Evolutionary conservation across 2,113 vertebrate genomes (phyloP).

Genomic region (Sialia sialis): DNA sequence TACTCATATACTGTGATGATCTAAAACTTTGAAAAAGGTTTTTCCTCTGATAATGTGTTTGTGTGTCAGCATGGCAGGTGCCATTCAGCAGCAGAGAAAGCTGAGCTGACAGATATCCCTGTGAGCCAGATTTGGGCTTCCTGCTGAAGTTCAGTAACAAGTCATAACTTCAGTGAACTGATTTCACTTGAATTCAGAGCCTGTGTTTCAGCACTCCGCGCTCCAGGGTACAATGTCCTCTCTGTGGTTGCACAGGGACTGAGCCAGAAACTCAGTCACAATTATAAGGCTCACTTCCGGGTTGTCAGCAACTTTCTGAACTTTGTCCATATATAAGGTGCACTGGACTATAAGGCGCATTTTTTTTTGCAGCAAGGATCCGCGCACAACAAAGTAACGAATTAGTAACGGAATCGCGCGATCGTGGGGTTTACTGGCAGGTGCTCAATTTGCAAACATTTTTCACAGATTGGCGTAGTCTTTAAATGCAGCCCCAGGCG

Average conservation of each 20-base stretch:
- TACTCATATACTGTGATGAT: accelerated
- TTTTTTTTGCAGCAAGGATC: too few species aligned
- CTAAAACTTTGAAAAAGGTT: neutral
- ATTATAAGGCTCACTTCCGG: too few species aligned
- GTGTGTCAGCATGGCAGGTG: neutral
- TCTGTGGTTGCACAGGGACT: neutral
- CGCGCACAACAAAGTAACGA: too few species aligned
- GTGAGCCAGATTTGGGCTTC: neutral
- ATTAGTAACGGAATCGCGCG: too few species aligned
- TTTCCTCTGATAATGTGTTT: neutral
- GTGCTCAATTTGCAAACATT: too few species aligned
- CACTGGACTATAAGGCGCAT: too few species aligned
- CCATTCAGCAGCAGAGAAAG: neutral
- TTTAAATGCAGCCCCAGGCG: too few species aligned
- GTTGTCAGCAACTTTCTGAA: too few species aligned
- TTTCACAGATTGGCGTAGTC: too few species aligned
- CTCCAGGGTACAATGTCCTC: neutral
- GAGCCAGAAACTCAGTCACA: neutral
- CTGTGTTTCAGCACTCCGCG: neutral
- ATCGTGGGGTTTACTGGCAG: too few species aligned
- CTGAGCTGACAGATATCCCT: neutral
- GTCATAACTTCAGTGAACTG: accelerated
- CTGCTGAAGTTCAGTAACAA: neutral
- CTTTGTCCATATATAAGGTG: too few species aligned
- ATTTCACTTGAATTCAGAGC: neutral